A percentile compares a stretch with the other conserved stretches of the same genome.
These are phyloP conservation scores for Dryoscopus gambensis DNA, from an alignment of 2,113 vertebrate genomes.

Conservation along the genomic window DNA sequence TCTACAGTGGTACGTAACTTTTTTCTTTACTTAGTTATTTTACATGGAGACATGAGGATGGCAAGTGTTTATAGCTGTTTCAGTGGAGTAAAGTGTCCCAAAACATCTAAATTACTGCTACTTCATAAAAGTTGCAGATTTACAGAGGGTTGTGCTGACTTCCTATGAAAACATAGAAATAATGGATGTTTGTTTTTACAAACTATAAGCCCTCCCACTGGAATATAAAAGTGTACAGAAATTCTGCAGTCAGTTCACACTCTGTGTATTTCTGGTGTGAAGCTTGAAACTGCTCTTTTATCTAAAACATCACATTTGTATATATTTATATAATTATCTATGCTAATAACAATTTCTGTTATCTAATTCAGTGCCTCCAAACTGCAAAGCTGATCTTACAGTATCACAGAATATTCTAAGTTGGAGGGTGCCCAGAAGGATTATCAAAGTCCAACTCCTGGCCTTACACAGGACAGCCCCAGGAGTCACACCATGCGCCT, in stretches of 20 bases:
- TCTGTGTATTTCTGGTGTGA: neutral
- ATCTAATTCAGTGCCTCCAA: neutral
- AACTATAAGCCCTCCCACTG: neutral
- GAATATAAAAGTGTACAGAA: neutral
- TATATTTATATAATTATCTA: neutral
- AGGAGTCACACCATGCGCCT: neutral
- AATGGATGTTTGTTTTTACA: neutral
- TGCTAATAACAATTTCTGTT: neutral
- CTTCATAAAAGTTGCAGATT: neutral
- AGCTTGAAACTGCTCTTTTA: neutral
- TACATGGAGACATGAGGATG: neutral
- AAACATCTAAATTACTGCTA: neutral
- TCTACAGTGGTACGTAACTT: slow-evolving; percentile 70
- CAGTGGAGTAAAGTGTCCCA: neutral
- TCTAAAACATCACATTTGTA: neutral
- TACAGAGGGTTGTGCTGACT: neutral
- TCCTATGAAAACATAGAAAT: neutral
- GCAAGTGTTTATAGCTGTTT: neutral
- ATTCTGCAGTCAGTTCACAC: neutral
- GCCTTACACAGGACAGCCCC: neutral
- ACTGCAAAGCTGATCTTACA: neutral
- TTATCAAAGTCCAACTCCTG: neutral
- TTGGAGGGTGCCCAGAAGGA: neutral
- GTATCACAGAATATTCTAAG: neutral
- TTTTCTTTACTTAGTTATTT: neutral